These are phyloP conservation scores for rat (Rattus norvegicus) DNA, from an alignment of 2,113 vertebrate genomes.

Conservation along the genomic window DNA sequence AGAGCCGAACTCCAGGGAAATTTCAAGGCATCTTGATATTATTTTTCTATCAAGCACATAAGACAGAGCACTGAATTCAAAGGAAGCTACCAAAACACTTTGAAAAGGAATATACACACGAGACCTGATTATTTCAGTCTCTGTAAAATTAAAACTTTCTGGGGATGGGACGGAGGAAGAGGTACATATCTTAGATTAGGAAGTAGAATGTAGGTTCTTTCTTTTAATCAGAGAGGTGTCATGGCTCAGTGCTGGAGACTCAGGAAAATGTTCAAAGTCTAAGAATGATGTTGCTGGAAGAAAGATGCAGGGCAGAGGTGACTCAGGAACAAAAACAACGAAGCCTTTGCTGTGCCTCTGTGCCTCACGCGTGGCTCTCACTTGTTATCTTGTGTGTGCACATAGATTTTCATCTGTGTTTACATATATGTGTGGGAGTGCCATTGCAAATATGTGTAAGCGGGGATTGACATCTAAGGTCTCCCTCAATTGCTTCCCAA, in stretches of 20 bases:
- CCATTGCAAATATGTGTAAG: no score
- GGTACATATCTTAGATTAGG: not conserved
- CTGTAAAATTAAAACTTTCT: slow-evolving; percentile 53
- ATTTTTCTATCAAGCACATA: slow-evolving; percentile 28
- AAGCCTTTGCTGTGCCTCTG: not conserved
- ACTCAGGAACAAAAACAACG: not conserved
- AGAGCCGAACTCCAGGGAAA: slow-evolving; percentile 65
- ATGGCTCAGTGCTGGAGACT: not conserved
- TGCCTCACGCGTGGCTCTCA: not conserved
- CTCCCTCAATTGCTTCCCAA: not conserved
- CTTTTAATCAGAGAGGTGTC: not conserved
- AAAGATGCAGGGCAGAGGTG: not conserved
- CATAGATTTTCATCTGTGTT: not conserved
- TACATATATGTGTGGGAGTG: not conserved
- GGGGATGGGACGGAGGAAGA: no score
- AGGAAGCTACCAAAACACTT: not conserved
- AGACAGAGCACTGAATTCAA: slow-evolving; percentile 61
- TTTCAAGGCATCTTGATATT: slow-evolving; percentile 59
- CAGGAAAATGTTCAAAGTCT: not conserved
- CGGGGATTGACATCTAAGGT: not conserved
- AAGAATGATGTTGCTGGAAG: not conserved
- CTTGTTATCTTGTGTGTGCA: not conserved
- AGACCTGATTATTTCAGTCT: slow-evolving; percentile 60
- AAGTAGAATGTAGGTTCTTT: not conserved
- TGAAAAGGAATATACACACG: not conserved